A percentile compares a stretch with the other conserved stretches of the same genome.
Conservation (phyloP, 2,888 invertebrate species). For the Koerneria pararmatus region DNA sequence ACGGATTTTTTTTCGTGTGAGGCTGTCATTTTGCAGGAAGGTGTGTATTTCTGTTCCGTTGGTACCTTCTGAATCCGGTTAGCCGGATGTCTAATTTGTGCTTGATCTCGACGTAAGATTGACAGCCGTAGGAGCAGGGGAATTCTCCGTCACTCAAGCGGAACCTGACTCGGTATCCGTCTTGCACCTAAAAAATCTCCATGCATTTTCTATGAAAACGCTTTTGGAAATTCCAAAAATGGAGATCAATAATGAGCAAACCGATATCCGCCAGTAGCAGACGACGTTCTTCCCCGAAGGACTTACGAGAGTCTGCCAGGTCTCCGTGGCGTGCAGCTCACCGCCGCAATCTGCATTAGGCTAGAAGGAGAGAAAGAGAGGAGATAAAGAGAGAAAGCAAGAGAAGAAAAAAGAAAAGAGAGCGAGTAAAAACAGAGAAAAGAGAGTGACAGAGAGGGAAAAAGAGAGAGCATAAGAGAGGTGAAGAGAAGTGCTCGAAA, state of each 20-base stretch:
- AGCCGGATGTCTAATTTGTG: slow-evolving; percentile 56
- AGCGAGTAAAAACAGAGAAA: too few species aligned
- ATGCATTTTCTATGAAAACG: background rate
- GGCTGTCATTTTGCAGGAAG: background rate
- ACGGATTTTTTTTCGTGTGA: background rate
- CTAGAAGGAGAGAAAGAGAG: background rate
- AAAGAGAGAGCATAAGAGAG: background rate
- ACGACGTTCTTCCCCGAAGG: slow-evolving; percentile 52
- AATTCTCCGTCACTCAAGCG: slow-evolving; percentile 58
- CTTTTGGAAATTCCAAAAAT: background rate
- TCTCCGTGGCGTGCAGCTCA: slow-evolving; percentile 53
- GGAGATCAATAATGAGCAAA: slow-evolving; percentile 22
- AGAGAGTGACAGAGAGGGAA: background rate
- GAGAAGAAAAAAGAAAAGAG: background rate
- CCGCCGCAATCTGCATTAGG: slow-evolving; percentile 48
- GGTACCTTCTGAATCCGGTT: slow-evolving; percentile 57
- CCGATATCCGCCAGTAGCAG: slow-evolving; percentile 58
- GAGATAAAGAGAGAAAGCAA: too few species aligned
- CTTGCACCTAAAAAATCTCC: slow-evolving; percentile 38
- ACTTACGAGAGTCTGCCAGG: slow-evolving; percentile 55
- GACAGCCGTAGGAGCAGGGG: slow-evolving; percentile 59
- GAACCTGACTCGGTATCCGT: slow-evolving; percentile 55
- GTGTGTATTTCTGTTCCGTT: background rate
- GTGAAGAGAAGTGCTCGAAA: background rate
- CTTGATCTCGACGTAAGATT: slow-evolving; percentile 58